A percentile compares a stretch with the other conserved stretches of the same genome.
These are phyloP conservation scores for Drosophila diplacantha DNA, from an alignment of 2,888 invertebrate species.

Conservation along the genomic window DNA sequence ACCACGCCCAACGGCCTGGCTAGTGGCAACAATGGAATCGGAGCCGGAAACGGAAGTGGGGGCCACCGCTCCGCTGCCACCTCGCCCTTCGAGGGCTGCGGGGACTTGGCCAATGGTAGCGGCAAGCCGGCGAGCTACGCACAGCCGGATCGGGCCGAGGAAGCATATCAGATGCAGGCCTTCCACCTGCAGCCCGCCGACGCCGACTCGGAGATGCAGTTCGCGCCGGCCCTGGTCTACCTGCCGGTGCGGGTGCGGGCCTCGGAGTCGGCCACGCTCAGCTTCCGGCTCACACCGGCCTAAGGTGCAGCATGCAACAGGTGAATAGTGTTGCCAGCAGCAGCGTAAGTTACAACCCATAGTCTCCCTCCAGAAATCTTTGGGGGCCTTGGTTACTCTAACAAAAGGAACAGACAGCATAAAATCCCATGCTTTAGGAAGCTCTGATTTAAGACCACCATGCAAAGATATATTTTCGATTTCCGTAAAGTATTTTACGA, in stretches of 20 bases:
- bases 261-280: constrained; percentile 91
- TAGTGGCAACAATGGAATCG: constrained; percentile 19
- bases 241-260: constrained; percentile 93
- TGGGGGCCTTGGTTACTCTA: constrained; percentile 3
- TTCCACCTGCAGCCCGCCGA: constrained; percentile 83
- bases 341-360: constrained; percentile 51
- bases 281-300: constrained; percentile 95
- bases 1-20: constrained; percentile 59
- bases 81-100: constrained; percentile 64
- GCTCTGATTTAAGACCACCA: no score
- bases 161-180: constrained; percentile 89
- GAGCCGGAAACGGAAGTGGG: constrained; percentile 7
- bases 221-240: constrained; percentile 95
- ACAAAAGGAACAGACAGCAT: no score
- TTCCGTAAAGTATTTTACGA: not conserved
- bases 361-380: constrained; percentile 3
- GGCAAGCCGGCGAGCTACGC: constrained; percentile 82
- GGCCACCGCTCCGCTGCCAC: constrained; percentile 60
- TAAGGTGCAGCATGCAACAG: constrained; percentile 76
- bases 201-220: constrained; percentile 78
- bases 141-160: constrained; percentile 78
- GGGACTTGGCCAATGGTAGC: constrained; percentile 74
- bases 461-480: not conserved
- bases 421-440: not conserved
- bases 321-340: constrained; percentile 62